Evolutionary conservation across 2,113 vertebrate genomes (phyloP).

Genomic region (Psammodynastes pulverulentus): DNA sequence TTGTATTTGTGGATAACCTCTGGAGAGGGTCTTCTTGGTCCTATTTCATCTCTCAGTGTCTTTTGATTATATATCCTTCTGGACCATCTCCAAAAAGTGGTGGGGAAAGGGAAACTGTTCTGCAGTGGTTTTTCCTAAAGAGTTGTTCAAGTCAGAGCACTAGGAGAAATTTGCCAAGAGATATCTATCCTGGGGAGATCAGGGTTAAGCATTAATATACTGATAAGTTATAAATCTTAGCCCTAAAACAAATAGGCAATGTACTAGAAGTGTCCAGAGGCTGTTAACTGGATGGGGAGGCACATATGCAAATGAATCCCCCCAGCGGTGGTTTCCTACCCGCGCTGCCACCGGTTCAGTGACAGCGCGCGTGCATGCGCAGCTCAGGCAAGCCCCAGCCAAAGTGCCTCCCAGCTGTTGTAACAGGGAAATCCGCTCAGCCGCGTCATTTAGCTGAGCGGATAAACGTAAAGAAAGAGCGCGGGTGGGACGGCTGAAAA

Average conservation of each 20-base stretch:
- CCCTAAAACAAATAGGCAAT: background rate
- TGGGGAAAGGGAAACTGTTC: background rate
- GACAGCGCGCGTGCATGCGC: too few relatives aligned
- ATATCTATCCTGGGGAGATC: background rate
- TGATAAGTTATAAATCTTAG: background rate
- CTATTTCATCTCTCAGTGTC: background rate
- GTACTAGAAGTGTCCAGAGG: background rate
- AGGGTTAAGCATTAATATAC: background rate
- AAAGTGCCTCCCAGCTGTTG: too few relatives aligned
- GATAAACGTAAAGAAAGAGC: too few relatives aligned
- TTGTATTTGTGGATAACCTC: background rate
- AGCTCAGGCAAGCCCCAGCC: too few relatives aligned
- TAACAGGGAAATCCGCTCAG: too few relatives aligned
- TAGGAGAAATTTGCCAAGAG: background rate
- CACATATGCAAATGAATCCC: background rate
- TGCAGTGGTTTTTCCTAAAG: background rate
- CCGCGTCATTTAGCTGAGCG: too few relatives aligned
- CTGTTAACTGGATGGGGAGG: background rate
- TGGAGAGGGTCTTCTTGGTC: background rate
- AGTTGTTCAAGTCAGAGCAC: background rate
- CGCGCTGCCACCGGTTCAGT: too few relatives aligned
- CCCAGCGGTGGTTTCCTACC: too few relatives aligned
- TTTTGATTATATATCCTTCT: background rate
- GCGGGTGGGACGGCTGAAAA: too few relatives aligned
- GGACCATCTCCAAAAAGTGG: background rate